Percentiles rank a stretch among this genome's conserved stretches.
Conservation (phyloP, 2,113 vertebrate genomes). For the Cavia porcellus region DNA sequence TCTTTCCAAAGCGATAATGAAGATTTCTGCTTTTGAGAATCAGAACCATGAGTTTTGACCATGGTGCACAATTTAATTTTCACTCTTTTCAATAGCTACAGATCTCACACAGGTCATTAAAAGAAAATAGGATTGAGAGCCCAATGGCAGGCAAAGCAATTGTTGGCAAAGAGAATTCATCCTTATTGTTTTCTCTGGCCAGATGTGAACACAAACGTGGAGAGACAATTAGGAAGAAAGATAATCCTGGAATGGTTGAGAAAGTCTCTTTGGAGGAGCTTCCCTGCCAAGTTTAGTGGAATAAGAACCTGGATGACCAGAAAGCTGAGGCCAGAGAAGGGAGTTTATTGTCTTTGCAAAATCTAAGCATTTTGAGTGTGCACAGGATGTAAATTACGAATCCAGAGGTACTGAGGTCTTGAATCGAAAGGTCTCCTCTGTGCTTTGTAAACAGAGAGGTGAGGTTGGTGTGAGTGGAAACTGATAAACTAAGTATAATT, state of each 20-base stretch:
- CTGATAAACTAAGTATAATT: constrained; percentile 15
- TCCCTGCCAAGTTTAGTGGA: background rate
- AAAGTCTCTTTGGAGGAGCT: constrained; percentile 22
- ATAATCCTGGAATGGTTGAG: background rate
- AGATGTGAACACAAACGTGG: background rate
- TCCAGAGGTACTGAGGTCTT: background rate
- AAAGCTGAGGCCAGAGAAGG: background rate
- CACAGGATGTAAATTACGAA: background rate
- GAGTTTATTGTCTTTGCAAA: background rate
- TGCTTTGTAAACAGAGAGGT: background rate
- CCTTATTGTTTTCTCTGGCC: background rate
- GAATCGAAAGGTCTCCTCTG: background rate
- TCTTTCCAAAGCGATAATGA: constrained; percentile 11
- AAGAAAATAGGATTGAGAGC: background rate
- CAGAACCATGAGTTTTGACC: background rate
- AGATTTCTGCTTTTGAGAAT: constrained; percentile 20
- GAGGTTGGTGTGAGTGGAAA: background rate
- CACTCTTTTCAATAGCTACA: background rate
- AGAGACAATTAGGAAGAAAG: background rate
- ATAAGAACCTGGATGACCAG: background rate
- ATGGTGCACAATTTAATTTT: background rate
- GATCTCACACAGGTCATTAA: background rate
- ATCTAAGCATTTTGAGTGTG: background rate
- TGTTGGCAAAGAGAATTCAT: background rate
- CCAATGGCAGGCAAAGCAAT: background rate